Evolutionary conservation across 2,797 vertebrate species (phyloP).

Genomic region (Linurgus olivaceus): DNA sequence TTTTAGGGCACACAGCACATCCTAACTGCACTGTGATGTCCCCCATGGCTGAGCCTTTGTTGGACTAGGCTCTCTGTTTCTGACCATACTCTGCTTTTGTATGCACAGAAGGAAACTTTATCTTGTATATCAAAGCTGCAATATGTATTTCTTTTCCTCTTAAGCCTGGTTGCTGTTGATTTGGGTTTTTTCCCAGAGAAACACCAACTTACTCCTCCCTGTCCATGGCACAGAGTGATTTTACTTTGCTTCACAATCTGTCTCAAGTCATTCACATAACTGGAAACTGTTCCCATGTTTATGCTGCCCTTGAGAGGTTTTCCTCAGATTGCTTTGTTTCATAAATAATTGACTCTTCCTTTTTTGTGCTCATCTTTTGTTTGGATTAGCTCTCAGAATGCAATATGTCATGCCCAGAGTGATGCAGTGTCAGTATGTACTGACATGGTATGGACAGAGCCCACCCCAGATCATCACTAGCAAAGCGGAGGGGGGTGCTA

Average conservation of each 20-base stretch:
- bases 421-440: not conserved
- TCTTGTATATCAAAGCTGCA: not conserved
- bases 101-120: not conserved
- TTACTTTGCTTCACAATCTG: not conserved
- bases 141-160: not conserved
- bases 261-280: not conserved
- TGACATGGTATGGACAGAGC: constrained; percentile 9
- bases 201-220: not conserved
- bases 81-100: not conserved
- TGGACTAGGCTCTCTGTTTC: not conserved
- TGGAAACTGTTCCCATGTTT: not conserved
- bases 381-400: not conserved
- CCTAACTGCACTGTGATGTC: too few species aligned
- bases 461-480: not conserved
- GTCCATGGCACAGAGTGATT: not conserved
- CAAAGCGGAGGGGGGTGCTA: not conserved
- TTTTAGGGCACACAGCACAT: not conserved
- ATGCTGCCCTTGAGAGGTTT: not conserved
- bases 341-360: not conserved
- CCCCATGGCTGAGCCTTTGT: not conserved
- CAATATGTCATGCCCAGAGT: not conserved
- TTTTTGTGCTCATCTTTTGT: not conserved
- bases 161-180: not conserved
- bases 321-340: not conserved
- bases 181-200: fast-evolving